A percentile compares a stretch with the other conserved stretches of the same genome.
phyloP scores from a whole-genome alignment of 92 coral and sea anemone species.

The Palythoa heliodiscus region DNA sequence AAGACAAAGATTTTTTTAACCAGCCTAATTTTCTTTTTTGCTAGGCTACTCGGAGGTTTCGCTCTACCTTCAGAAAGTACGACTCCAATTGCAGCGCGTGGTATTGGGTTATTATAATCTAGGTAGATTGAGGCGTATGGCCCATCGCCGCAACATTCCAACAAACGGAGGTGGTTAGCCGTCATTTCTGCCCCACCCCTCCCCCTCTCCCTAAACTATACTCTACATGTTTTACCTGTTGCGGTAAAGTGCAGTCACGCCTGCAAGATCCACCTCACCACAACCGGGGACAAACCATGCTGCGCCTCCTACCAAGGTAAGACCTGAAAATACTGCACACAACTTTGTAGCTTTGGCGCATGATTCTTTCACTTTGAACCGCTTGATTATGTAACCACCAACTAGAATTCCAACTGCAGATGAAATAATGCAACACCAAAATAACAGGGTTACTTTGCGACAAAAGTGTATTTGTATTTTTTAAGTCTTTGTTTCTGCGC shows the following conservation, averaged over 20 bases:
- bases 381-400: conserved; percentile 63
- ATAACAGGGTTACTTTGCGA: background rate
- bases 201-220: background rate
- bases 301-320: conserved; percentile 50
- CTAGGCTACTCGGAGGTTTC: too few species aligned
- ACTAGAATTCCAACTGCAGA: conserved; percentile 58
- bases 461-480: background rate
- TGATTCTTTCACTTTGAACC: conserved; percentile 65
- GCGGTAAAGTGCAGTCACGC: conserved; percentile 66
- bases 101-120: too few species aligned
- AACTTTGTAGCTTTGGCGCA: conserved; percentile 76
- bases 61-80: too few species aligned
- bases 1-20: too few species aligned
- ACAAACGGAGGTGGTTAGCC: too few species aligned
- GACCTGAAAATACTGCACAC: conserved; percentile 49
- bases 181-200: background rate
- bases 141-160: too few species aligned
- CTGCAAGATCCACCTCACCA: conserved; percentile 67
- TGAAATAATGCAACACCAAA: background rate
- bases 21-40: too few species aligned
- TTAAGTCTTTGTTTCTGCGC: background rate
- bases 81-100: too few species aligned
- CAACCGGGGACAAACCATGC: conserved; percentile 85
- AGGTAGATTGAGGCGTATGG: too few species aligned
- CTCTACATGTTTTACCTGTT: conserved; percentile 53